These are phyloP conservation scores for Tribolium freemani DNA, from an alignment of 2,888 invertebrate genomes.

Conservation along the genomic window DNA sequence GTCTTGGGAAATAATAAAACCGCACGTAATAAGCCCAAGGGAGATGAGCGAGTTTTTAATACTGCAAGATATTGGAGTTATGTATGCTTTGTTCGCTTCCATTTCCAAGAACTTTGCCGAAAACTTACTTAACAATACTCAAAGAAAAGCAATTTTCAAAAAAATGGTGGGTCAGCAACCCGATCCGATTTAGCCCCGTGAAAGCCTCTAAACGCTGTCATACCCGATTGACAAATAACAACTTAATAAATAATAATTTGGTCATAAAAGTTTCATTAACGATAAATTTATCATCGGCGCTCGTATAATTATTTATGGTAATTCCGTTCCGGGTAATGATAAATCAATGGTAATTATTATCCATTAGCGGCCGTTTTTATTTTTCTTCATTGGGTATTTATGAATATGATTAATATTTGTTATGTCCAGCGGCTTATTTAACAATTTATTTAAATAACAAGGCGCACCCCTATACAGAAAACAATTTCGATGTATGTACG, in stretches of 20 bases:
- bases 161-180: no score
- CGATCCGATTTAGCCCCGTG: no score
- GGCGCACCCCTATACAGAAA: background rate
- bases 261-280: slow-evolving; percentile 29
- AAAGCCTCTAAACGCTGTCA: slow-evolving; percentile 3
- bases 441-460: slow-evolving; percentile 19
- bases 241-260: slow-evolving; percentile 32
- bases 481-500: slow-evolving; percentile 2
- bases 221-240: slow-evolving; percentile 19
- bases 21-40: slow-evolving; percentile 17
- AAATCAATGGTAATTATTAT: slow-evolving; percentile 32
- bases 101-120: background rate
- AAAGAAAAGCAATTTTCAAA: no score
- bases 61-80: background rate
- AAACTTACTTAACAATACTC: no score
- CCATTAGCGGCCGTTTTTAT: slow-evolving; percentile 20
- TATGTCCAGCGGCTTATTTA: slow-evolving; percentile 13
- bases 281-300: slow-evolving; percentile 24
- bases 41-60: slow-evolving; percentile 2
- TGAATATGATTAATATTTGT: slow-evolving; percentile 29
- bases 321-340: slow-evolving; percentile 21
- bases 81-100: background rate
- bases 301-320: slow-evolving; percentile 33
- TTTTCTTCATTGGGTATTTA: slow-evolving; percentile 15
- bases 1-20: slow-evolving; percentile 28